Base-by-base conservation (phyloP, 2,888 invertebrate genomes). In the Tinea trinotella region DNA sequence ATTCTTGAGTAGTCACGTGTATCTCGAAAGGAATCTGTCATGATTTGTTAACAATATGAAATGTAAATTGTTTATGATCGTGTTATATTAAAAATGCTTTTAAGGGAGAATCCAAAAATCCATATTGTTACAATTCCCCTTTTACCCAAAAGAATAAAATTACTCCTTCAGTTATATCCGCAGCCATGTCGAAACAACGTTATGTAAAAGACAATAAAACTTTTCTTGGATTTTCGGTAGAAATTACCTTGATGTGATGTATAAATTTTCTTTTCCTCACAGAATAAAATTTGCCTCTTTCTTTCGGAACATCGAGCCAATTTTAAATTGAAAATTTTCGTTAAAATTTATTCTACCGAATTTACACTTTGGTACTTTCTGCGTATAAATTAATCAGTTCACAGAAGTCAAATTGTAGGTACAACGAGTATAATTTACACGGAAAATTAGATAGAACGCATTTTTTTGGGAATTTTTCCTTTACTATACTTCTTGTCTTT, bases 181-280 rank as follows among this genome's bases (percentile, higher is more conserved):
- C 46, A 22, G 24, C 24, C 18, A 18, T 24, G 24, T 50, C 50
- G 50, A 50, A 50, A 50, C 50, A 50, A 22, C 22, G 50, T 19
- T 24, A 50, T 50, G 50, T 24, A 50, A 50, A 50, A 50, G 50
- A 50, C 50, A 50, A 50, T 50, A 50, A 50, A 24, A 50, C 50
- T 50, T 50, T 50, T 13, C 24, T 50, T 17, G 24, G 24, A 50
- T 50, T 50, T 22, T 50, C 46, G 24, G 50, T 13, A 50, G 18
- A 50, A 50, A 50, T 50, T 50, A 50, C 50, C 50, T 50, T 50
- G 24, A 50, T 50, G 50, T 50, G 50, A 50, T 50, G 50, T 50
- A 50, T 50, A 50, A 50, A 50, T 50, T 50, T 50, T 50, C 50
- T 50, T 50, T 50, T 50, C 22, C 24, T 24, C 50, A 22, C 24